Conservation (phyloP, 1,140 invertebrate species). For the Aradophagus sp. region DNA sequence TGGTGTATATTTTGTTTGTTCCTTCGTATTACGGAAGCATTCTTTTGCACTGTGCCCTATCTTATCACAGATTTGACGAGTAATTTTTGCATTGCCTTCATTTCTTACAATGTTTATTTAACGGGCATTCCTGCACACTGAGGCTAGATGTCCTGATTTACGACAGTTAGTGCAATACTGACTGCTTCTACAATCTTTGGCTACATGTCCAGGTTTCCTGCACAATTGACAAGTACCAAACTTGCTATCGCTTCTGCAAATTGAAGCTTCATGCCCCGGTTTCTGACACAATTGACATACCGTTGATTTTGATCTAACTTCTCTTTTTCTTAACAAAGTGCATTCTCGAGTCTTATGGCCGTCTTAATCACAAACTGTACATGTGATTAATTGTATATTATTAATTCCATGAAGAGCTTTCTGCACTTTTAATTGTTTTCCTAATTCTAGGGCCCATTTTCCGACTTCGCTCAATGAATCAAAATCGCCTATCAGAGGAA, state of each 20-base stretch:
- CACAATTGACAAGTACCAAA: not conserved
- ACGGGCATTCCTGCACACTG: not conserved
- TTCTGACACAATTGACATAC: slow-evolving; percentile 8
- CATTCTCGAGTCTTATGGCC: slow-evolving; percentile 5
- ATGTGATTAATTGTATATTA: not conserved
- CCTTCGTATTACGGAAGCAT: no score
- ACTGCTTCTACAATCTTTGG: not conserved
- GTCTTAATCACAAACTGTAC: slow-evolving; percentile 2
- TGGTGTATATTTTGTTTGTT: no score
- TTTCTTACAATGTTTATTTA: not conserved
- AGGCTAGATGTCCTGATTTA: not conserved
- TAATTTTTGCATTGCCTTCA: not conserved
- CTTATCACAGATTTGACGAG: slow-evolving; percentile 5
- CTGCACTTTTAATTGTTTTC: not conserved
- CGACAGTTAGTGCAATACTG: slow-evolving; percentile 2
- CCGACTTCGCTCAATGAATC: not conserved
- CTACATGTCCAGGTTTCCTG: not conserved
- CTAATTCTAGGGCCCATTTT: slow-evolving; percentile 1
- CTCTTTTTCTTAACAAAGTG: not conserved
- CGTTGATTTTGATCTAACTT: not conserved
- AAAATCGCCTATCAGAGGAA: not conserved
- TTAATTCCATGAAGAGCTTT: not conserved
- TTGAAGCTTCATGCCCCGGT: not conserved
- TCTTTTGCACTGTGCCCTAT: slow-evolving; percentile 5
- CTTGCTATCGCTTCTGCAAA: not conserved